Evolutionary conservation across 2,797 vertebrate genomes (phyloP).

Genomic region (Melanotaenia pygmaea): DNA sequence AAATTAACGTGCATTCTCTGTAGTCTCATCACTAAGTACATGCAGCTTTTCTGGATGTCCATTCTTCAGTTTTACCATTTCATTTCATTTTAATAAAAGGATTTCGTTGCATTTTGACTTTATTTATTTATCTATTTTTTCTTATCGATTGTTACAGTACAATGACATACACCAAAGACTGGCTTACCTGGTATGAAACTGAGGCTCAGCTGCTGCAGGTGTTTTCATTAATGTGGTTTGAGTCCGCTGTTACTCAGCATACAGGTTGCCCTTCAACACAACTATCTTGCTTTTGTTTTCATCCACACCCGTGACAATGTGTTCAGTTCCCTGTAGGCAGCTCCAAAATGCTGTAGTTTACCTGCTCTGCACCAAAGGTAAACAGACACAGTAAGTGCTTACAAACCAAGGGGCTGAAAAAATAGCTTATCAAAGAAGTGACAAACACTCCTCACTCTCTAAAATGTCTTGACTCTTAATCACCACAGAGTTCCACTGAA

Average conservation of each 20-base stretch:
- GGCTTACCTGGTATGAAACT: conserved; percentile 19
- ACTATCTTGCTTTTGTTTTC: not conserved
- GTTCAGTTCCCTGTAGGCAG: conserved; percentile 3
- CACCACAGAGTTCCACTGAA: not conserved
- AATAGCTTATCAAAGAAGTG: not conserved
- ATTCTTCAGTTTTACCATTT: not conserved
- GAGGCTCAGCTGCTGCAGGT: conserved; percentile 2
- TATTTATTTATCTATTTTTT: conserved; percentile 2
- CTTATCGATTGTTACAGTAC: conserved; percentile 7
- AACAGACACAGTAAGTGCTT: not conserved
- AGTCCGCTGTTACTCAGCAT: not conserved
- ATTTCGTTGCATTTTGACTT: not conserved
- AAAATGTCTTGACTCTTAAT: not conserved
- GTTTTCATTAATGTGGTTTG: conserved; percentile 7
- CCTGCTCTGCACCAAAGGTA: conserved; percentile 6
- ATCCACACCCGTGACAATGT: not conserved
- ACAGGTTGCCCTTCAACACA: conserved; percentile 2
- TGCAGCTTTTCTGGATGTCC: not conserved
- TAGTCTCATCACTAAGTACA: not conserved
- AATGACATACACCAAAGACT: conserved; percentile 15
- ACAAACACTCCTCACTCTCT: not conserved
- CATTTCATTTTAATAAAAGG: too few species aligned
- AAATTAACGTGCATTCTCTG: not conserved
- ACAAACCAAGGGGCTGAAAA: not conserved
- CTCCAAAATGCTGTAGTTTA: not conserved